Percentiles rank a stretch among this genome's conserved stretches.
These are phyloP conservation scores for Pollenia griseotomentosa DNA, from an alignment of 2,888 invertebrate species.

Conservation along the genomic window DNA sequence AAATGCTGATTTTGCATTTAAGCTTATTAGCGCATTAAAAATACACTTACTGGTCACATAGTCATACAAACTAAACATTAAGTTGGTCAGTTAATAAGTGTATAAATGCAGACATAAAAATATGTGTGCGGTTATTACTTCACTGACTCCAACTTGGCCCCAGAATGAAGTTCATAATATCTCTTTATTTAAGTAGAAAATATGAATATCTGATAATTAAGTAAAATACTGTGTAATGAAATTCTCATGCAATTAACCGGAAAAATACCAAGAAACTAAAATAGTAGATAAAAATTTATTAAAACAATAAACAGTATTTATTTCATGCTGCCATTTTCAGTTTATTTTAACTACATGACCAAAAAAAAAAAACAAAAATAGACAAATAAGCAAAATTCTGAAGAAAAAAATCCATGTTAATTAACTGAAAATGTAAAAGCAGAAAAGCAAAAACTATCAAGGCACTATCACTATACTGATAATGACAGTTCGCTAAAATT, in stretches of 20 bases:
- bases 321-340: constrained; percentile 32
- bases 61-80: background rate
- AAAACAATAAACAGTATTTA: constrained; percentile 49
- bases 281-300: constrained; percentile 52
- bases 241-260: constrained; percentile 52
- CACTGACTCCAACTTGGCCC: background rate
- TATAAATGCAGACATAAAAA: background rate
- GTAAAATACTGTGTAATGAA: constrained; percentile 54
- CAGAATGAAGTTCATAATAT: constrained; percentile 11
- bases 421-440: constrained; percentile 38
- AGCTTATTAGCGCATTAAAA: constrained; percentile 70
- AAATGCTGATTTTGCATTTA: constrained; percentile 64
- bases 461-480: constrained; percentile 25
- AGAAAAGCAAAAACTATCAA: constrained; percentile 20
- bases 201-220: constrained; percentile 66
- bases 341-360: constrained; percentile 27
- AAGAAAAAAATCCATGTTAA: constrained; percentile 39
- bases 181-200: constrained; percentile 45
- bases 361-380: background rate
- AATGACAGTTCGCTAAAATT: constrained; percentile 54
- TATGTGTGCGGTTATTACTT: background rate
- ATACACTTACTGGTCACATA: constrained; percentile 11
- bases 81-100: background rate
- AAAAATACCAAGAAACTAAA: constrained; percentile 41
- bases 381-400: constrained; percentile 1